Evolutionary conservation across 2,888 invertebrate species (phyloP).

Genomic region (Lomographa bimaculata): DNA sequence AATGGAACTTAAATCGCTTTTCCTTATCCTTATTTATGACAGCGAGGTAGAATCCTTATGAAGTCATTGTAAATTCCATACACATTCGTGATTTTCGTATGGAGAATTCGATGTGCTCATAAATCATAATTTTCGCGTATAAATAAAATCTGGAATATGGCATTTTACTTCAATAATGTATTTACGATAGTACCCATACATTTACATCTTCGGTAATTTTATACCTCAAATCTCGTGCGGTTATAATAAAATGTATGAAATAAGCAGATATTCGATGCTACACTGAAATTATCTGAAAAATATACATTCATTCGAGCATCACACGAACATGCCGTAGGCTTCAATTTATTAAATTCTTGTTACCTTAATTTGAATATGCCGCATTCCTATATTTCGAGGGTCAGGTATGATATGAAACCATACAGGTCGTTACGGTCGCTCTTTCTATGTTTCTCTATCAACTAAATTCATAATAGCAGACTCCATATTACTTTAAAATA

Average conservation of each 20-base stretch:
- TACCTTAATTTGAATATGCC: conserved; percentile 21
- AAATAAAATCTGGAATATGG: conserved; percentile 16
- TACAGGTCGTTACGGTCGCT: too few species aligned
- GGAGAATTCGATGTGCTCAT: conserved; percentile 18
- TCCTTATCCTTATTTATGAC: conserved; percentile 16
- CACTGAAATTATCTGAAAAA: conserved; percentile 12
- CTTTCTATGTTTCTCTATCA: too few species aligned
- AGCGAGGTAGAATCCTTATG: conserved; percentile 18
- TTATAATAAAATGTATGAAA: conserved; percentile 11
- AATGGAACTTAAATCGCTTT: conserved; percentile 22
- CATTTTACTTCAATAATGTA: conserved; percentile 5
- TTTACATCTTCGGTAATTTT: conserved; percentile 7
- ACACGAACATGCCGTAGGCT: conserved; percentile 15
- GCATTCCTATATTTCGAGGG: conserved; percentile 10
- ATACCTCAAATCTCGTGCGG: conserved; percentile 6
- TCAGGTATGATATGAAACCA: too few species aligned
- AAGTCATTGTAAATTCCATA: conserved; percentile 27
- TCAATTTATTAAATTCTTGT: conserved; percentile 25
- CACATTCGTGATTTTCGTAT: conserved; percentile 27
- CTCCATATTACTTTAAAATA: too few species aligned
- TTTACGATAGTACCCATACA: neutral
- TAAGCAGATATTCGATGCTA: conserved; percentile 1
- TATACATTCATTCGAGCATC: conserved; percentile 8
- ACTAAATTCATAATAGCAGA: too few species aligned
- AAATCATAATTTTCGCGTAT: conserved; percentile 15